Conservation (phyloP, 2,113 vertebrate species). For the Chitala chitala region DNA sequence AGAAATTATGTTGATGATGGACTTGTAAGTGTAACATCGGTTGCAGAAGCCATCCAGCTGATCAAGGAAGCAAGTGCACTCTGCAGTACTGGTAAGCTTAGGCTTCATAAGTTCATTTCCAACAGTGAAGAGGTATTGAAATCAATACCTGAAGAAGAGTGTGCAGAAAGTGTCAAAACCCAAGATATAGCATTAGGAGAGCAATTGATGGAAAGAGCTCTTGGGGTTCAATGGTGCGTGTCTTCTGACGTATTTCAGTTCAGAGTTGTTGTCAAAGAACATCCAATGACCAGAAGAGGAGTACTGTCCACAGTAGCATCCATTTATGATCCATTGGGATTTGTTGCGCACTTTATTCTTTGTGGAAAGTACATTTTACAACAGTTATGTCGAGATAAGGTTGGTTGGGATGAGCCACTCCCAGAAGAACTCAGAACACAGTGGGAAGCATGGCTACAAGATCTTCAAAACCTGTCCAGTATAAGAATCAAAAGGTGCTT, state of each 20-base stretch:
- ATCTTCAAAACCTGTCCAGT: conserved; percentile 17
- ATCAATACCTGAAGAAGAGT: neutral
- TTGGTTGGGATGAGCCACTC: conserved; percentile 24
- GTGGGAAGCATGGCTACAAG: conserved; percentile 28
- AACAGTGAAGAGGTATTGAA: too few species aligned
- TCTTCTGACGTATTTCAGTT: conserved; percentile 19
- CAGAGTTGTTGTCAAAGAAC: conserved; percentile 12
- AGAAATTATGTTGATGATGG: too few species aligned
- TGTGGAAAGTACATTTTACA: conserved; percentile 16
- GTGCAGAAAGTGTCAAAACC: neutral
- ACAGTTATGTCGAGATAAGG: conserved; percentile 8
- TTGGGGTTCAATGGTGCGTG: conserved; percentile 16
- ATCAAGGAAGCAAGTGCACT: too few species aligned
- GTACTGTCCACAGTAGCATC: conserved; percentile 15
- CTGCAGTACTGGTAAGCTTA: too few species aligned
- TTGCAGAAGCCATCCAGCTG: too few species aligned
- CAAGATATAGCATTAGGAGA: conserved; percentile 16
- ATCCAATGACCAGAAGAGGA: conserved; percentile 2
- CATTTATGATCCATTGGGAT: conserved; percentile 17
- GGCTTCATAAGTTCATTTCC: too few species aligned
- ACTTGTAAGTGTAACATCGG: too few species aligned
- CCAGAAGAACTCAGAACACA: conserved; percentile 23
- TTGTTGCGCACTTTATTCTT: conserved; percentile 19
- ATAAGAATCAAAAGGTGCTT: conserved; percentile 15
- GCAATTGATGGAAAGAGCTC: conserved; percentile 1